A percentile compares a stretch with the other conserved stretches of the same genome.
phyloP scores from a whole-genome alignment of 2,888 invertebrate genomes.

The Scaptomyza reducta region DNA sequence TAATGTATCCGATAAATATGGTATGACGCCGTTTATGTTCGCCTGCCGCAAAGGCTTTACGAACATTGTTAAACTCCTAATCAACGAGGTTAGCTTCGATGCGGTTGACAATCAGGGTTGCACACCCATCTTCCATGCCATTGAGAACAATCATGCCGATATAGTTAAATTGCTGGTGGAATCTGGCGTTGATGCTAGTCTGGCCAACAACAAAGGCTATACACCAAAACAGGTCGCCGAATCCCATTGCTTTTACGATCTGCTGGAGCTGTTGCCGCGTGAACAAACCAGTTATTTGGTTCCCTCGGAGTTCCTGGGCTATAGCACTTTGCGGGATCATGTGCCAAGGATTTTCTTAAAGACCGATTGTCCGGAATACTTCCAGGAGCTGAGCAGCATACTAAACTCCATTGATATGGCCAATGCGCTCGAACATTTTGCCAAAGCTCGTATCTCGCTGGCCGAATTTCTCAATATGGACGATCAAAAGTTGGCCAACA shows the following conservation, averaged over 20 bases:
- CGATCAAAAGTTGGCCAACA: constrained; percentile 69
- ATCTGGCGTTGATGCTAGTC: constrained; percentile 72
- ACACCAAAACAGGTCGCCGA: constrained; percentile 82
- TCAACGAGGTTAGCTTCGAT: constrained; percentile 79
- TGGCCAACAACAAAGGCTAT: constrained; percentile 80
- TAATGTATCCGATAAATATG: constrained; percentile 82
- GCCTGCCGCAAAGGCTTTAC: constrained; percentile 81
- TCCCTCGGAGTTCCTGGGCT: constrained; percentile 78
- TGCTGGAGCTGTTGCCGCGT: constrained; percentile 79
- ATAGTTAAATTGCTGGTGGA: constrained; percentile 80
- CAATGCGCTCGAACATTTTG: constrained; percentile 74
- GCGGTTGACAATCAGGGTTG: constrained; percentile 82
- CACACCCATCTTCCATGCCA: constrained; percentile 83
- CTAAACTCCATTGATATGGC: constrained; percentile 74
- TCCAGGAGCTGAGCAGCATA: constrained; percentile 81
- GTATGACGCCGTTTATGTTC: constrained; percentile 83
- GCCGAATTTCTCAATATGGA: constrained; percentile 81
- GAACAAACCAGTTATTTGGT: constrained; percentile 66
- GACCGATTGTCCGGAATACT: constrained; percentile 83
- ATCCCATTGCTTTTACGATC: constrained; percentile 81
- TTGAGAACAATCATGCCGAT: constrained; percentile 81
- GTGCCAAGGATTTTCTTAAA: constrained; percentile 83
- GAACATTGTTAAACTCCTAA: constrained; percentile 70
- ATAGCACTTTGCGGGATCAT: constrained; percentile 79
- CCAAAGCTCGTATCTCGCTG: constrained; percentile 73